phyloP scores from a whole-genome alignment of 1,140 invertebrate genomes.

The Plodia interpunctella region DNA sequence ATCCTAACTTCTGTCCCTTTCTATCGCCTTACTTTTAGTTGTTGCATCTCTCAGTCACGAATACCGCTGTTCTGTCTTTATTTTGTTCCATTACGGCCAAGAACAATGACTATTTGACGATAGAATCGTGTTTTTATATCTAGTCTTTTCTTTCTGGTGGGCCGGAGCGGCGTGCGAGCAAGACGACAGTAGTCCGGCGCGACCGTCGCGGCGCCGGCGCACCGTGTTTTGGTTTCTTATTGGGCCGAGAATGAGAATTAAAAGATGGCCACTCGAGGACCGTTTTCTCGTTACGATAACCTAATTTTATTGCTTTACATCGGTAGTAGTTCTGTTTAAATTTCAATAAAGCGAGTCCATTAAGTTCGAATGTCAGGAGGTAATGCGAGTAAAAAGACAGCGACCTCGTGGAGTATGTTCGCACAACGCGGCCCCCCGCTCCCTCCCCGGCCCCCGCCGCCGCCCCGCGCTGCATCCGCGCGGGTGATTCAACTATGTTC shows the following conservation, averaged over 20 bases:
- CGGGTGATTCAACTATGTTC: conserved; percentile 52
- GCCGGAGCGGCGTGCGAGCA: conserved; percentile 30
- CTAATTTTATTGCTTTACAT: conserved; percentile 70
- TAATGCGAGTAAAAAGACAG: conserved; percentile 66
- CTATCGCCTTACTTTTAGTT: conserved; percentile 41
- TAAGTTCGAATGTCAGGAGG: conserved; percentile 70
- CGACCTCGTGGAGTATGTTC: conserved; percentile 56
- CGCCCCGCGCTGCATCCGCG: conserved; percentile 13
- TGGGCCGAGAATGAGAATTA: conserved; percentile 61
- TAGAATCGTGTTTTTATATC: conserved; percentile 59
- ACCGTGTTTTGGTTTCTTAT: conserved; percentile 66
- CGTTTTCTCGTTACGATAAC: conserved; percentile 72
- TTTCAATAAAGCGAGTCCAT: conserved; percentile 67
- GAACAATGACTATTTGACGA: conserved; percentile 73
- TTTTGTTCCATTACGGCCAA: conserved; percentile 74
- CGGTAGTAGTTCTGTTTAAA: conserved; percentile 62
- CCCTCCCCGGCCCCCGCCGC: conserved; percentile 16
- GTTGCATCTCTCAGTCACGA: conserved; percentile 69
- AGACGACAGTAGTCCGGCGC: conserved; percentile 42
- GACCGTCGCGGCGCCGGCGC: conserved; percentile 28
- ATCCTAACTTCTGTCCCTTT: conserved; percentile 59
- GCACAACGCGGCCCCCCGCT: conserved; percentile 34
- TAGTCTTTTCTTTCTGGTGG: conserved; percentile 46
- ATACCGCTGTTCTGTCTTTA: conserved; percentile 75
- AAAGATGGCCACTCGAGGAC: conserved; percentile 72